Conservation (phyloP, 2,888 invertebrate species). For the Portevinia maculata region DNA sequence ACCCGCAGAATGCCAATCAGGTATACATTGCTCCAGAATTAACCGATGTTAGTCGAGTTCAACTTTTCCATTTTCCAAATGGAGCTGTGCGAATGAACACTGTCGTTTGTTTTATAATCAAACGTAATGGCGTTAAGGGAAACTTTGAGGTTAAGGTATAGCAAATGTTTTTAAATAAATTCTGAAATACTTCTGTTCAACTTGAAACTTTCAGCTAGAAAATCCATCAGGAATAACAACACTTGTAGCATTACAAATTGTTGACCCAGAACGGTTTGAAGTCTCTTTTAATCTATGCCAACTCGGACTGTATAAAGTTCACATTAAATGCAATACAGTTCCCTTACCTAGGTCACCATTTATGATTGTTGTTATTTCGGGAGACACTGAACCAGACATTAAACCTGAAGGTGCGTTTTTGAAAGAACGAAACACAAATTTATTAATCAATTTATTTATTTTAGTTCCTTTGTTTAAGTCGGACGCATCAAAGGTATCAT, state of each 20-base stretch:
- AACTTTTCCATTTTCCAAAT: conserved; percentile 80
- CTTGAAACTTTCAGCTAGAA: conserved; percentile 76
- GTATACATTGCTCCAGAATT: conserved; percentile 80
- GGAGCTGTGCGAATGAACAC: conserved; percentile 78
- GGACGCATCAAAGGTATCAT: conserved; percentile 79
- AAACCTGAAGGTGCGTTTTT: conserved; percentile 71
- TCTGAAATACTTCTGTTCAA: neutral
- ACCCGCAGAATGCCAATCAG: conserved; percentile 77
- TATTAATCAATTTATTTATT: neutral
- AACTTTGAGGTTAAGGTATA: conserved; percentile 80
- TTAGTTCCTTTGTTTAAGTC: conserved; percentile 78
- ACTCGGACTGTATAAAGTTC: conserved; percentile 80
- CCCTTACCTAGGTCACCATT: conserved; percentile 79
- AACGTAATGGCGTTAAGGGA: conserved; percentile 81
- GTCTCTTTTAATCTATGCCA: conserved; percentile 77
- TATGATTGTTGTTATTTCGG: conserved; percentile 80
- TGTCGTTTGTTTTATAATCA: conserved; percentile 78
- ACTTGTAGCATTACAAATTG: conserved; percentile 75
- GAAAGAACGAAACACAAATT: neutral
- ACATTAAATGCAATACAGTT: conserved; percentile 81
- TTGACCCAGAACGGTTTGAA: conserved; percentile 80
- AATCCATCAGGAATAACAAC: conserved; percentile 78
- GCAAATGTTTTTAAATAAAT: neutral
- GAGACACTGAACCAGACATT: conserved; percentile 66
- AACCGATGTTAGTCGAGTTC: conserved; percentile 80